Percentiles rank a stretch among this genome's conserved stretches.
These are phyloP conservation scores for Melikaiella ostensackeni DNA, from an alignment of 2,888 invertebrate genomes.

Conservation along the genomic window DNA sequence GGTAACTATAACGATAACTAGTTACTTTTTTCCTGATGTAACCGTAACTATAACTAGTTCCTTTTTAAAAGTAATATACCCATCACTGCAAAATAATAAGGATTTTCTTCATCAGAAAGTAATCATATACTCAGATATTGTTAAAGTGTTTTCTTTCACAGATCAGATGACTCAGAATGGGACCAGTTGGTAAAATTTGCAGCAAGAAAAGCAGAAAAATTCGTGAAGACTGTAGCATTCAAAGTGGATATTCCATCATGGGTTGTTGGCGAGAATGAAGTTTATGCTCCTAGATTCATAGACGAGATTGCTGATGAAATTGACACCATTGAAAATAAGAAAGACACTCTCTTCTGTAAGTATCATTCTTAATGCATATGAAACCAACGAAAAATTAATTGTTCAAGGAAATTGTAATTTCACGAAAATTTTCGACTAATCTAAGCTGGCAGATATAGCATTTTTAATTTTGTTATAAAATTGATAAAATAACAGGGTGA, in stretches of 20 bases:
- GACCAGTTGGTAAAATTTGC: conserved; percentile 88
- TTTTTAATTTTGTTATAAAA: not conserved
- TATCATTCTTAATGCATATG: conserved; percentile 59
- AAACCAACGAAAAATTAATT: not conserved
- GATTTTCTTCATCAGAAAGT: too few relatives aligned
- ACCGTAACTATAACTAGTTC: too few relatives aligned
- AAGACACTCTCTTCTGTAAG: conserved; percentile 89
- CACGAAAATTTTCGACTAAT: not conserved
- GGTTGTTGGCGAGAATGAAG: conserved; percentile 79
- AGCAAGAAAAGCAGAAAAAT: conserved; percentile 87
- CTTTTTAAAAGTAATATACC: too few relatives aligned
- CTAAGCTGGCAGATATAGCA: not conserved
- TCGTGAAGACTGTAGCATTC: conserved; percentile 87
- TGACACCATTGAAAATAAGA: conserved; percentile 89
- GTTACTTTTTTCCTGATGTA: too few relatives aligned
- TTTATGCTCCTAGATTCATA: conserved; percentile 89
- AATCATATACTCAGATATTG: too few relatives aligned
- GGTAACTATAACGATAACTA: too few relatives aligned
- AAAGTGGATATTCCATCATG: conserved; percentile 83
- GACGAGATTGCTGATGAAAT: conserved; percentile 91
- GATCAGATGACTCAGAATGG: conserved; percentile 89
- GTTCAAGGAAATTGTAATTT: not conserved
- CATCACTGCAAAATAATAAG: too few relatives aligned
- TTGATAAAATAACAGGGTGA: not conserved
- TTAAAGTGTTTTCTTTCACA: conserved; percentile 46